A percentile compares a stretch with the other conserved stretches of the same genome.
Evolutionary conservation across 2,797 vertebrate species (phyloP).

Genomic region (Mallotus villosus): DNA sequence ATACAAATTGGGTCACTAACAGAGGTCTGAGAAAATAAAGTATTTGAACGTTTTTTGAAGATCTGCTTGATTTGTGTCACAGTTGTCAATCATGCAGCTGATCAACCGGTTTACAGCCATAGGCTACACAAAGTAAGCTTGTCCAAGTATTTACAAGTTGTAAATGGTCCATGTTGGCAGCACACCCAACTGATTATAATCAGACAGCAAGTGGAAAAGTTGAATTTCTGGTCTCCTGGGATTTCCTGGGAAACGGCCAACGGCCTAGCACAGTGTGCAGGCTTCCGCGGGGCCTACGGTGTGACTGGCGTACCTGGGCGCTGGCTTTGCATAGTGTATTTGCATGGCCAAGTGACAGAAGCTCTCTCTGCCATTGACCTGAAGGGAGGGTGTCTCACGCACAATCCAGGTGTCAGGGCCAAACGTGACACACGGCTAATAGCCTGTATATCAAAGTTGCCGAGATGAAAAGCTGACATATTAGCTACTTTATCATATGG

Average conservation of each 20-base stretch:
- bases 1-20: too few species aligned
- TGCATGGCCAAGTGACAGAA: conserved; percentile 54
- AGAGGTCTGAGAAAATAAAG: too few species aligned
- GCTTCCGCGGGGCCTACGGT: conserved; percentile 1
- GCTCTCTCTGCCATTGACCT: not conserved
- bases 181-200: not conserved
- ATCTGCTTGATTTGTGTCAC: too few species aligned
- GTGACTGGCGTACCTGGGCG: conserved; percentile 20
- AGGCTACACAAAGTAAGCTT: not conserved
- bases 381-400: conserved; percentile 18
- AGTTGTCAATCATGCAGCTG: too few species aligned
- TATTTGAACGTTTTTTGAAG: too few species aligned
- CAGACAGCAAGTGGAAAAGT: not conserved
- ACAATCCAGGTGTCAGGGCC: conserved; percentile 5
- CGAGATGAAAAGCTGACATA: not conserved
- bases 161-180: not conserved
- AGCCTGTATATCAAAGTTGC: not conserved
- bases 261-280: not conserved
- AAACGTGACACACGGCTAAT: not conserved
- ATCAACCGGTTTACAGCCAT: too few species aligned
- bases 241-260: not conserved
- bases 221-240: not conserved
- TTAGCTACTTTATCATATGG: not conserved
- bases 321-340: conserved; percentile 70
- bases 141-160: not conserved